phyloP scores from a whole-genome alignment of 2,888 invertebrate species.

The Agrotis ipsilon region DNA sequence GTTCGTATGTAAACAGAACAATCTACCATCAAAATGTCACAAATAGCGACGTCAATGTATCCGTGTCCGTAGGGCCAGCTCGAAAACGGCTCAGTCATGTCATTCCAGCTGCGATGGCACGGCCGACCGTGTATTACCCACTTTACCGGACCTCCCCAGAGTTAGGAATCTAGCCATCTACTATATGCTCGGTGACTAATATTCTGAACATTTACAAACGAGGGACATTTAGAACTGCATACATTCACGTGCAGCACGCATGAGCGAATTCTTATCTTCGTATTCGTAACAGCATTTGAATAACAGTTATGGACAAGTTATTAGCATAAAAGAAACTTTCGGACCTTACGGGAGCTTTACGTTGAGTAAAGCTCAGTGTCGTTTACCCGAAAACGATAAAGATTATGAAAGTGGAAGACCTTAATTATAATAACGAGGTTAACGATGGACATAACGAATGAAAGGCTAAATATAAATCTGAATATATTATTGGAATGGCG shows the following conservation, averaged over 20 bases:
- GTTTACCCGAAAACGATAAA: constrained; percentile 42
- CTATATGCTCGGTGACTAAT: constrained; percentile 43
- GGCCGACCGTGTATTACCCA: constrained; percentile 72
- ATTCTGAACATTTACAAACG: constrained; percentile 47
- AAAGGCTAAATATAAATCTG: constrained; percentile 33
- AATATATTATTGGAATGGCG: constrained; percentile 26
- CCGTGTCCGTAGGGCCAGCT: constrained; percentile 75
- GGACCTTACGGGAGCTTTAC: constrained; percentile 36
- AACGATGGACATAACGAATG: constrained; percentile 47
- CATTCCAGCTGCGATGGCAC: constrained; percentile 73
- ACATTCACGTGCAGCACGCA: constrained; percentile 57
- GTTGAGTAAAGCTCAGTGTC: constrained; percentile 18
- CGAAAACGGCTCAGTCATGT: constrained; percentile 75
- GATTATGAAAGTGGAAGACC: constrained; percentile 48
- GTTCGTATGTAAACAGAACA: constrained; percentile 82
- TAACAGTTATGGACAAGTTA: constrained; percentile 53
- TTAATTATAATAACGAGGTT: constrained; percentile 53
- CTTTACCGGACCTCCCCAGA: constrained; percentile 68
- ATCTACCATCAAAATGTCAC: constrained; percentile 87
- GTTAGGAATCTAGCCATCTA: constrained; percentile 63
- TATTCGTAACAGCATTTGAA: constrained; percentile 55
- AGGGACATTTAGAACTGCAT: constrained; percentile 55
- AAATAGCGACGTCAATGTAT: constrained; percentile 81
- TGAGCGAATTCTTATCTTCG: constrained; percentile 58
- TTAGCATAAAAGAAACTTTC: constrained; percentile 49